Evolutionary conservation across 2,888 invertebrate species (phyloP).

Genomic region (Tinea pellionella): DNA sequence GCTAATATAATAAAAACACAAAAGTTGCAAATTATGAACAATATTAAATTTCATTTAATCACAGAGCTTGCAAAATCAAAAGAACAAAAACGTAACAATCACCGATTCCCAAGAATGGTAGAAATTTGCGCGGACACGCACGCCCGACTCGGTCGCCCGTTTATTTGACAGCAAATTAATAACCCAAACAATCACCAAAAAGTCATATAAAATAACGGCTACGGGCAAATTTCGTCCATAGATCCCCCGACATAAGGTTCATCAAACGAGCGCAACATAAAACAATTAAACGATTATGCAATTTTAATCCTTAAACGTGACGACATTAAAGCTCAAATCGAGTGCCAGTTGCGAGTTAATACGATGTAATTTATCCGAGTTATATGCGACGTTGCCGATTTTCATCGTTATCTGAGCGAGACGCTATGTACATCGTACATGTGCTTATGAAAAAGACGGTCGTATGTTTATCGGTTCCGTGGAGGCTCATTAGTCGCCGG

Average conservation of each 20-base stretch:
- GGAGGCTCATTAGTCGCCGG: slow-evolving; percentile 46
- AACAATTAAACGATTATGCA: slow-evolving; percentile 35
- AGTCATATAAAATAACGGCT: slow-evolving; percentile 41
- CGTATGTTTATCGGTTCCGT: slow-evolving; percentile 47
- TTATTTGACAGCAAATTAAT: slow-evolving; percentile 71
- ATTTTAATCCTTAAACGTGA: slow-evolving; percentile 60
- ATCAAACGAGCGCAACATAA: not conserved
- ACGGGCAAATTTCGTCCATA: slow-evolving; percentile 53
- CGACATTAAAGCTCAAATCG: slow-evolving; percentile 64
- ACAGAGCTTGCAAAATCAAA: no score
- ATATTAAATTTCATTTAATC: no score
- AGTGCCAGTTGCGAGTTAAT: slow-evolving; percentile 60
- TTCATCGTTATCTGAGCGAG: slow-evolving; percentile 48
- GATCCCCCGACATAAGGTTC: slow-evolving; percentile 21
- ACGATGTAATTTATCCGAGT: slow-evolving; percentile 68
- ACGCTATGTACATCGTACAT: slow-evolving; percentile 24
- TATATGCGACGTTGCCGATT: slow-evolving; percentile 59
- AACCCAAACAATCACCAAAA: slow-evolving; percentile 50
- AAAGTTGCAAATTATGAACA: no score
- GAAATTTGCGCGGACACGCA: slow-evolving; percentile 68
- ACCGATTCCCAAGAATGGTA: slow-evolving; percentile 66
- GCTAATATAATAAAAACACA: no score
- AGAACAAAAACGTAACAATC: slow-evolving; percentile 38
- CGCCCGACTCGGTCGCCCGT: slow-evolving; percentile 69
- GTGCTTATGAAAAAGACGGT: slow-evolving; percentile 36